Evolutionary conservation across 2,113 vertebrate genomes (phyloP).

Genomic region (Menidia beryllina): DNA sequence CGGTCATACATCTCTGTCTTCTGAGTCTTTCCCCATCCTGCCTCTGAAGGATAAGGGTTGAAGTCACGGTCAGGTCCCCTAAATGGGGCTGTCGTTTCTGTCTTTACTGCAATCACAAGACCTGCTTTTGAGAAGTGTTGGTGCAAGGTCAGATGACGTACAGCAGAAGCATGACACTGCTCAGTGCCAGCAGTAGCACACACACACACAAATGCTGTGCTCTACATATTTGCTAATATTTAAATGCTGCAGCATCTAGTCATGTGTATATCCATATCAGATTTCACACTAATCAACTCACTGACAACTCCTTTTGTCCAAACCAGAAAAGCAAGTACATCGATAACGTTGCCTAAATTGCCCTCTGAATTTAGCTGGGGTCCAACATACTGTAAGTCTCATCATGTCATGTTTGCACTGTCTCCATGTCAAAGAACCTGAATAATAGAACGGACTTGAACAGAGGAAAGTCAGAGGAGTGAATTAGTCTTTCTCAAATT

Average conservation of each 20-base stretch:
- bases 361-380: neutral
- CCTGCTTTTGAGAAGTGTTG: conserved; percentile 47
- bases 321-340: conserved; percentile 30
- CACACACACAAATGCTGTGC: conserved; percentile 23
- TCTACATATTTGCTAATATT: conserved; percentile 34
- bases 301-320: conserved; percentile 48
- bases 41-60: conserved; percentile 69
- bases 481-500: conserved; percentile 62
- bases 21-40: conserved; percentile 47
- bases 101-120: conserved; percentile 68
- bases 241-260: conserved; percentile 42
- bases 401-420: conserved; percentile 52
- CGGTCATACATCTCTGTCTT: conserved; percentile 54
- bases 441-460: conserved; percentile 54
- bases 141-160: conserved; percentile 66
- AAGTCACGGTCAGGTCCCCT: conserved; percentile 76
- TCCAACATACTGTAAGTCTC: conserved; percentile 27
- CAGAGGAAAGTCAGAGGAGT: conserved; percentile 45
- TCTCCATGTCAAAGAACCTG: conserved; percentile 58
- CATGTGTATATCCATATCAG: conserved; percentile 56
- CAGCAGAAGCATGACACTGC: conserved; percentile 57
- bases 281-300: conserved; percentile 44
- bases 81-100: conserved; percentile 39
- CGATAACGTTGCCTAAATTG: conserved; percentile 1
- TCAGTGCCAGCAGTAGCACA: conserved; percentile 44